These are phyloP conservation scores for Hydra vulgaris DNA, from an alignment of 30 jellyfish, hydroid and myxozoan species.

Conservation along the genomic window DNA sequence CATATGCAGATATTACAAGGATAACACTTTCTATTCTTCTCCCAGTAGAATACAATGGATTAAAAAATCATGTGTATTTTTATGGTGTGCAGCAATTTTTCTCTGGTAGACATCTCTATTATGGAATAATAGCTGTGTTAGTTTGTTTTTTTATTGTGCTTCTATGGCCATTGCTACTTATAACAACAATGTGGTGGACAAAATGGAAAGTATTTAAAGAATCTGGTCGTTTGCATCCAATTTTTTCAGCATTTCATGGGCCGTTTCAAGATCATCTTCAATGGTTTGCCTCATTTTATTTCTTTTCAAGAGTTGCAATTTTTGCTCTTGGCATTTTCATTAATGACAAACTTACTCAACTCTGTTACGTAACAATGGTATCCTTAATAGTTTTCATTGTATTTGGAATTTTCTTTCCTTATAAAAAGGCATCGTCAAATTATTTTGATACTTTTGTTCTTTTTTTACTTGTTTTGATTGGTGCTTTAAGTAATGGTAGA, in stretches of 20 bases:
- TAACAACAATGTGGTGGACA: slow-evolving; percentile 2
- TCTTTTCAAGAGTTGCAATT: neutral
- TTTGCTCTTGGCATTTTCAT: slow-evolving; percentile 1
- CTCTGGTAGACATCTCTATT: neutral
- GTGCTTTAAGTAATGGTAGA: neutral
- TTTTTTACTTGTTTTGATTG: slow-evolving; percentile 3
- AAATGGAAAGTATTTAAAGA: neutral
- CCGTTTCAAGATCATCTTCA: neutral
- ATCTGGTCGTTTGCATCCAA: neutral
- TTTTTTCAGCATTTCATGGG: slow-evolving; percentile 4
- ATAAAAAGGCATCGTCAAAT: neutral
- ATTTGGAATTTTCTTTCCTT: neutral
- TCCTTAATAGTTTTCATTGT: neutral
- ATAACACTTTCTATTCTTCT: slow-evolving; percentile 1
- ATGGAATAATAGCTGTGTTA: neutral
- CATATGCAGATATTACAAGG: slow-evolving; percentile 9
- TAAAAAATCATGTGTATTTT: neutral
- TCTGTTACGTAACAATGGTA: neutral
- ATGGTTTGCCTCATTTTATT: slow-evolving; percentile 5
- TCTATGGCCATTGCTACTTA: neutral
- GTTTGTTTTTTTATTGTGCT: neutral
- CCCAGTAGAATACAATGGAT: neutral
- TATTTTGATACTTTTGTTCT: neutral
- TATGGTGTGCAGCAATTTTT: neutral
- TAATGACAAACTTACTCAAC: neutral